Base-by-base conservation (phyloP, 2,888 invertebrate species). In the Schrankia costaestrigalis region DNA sequence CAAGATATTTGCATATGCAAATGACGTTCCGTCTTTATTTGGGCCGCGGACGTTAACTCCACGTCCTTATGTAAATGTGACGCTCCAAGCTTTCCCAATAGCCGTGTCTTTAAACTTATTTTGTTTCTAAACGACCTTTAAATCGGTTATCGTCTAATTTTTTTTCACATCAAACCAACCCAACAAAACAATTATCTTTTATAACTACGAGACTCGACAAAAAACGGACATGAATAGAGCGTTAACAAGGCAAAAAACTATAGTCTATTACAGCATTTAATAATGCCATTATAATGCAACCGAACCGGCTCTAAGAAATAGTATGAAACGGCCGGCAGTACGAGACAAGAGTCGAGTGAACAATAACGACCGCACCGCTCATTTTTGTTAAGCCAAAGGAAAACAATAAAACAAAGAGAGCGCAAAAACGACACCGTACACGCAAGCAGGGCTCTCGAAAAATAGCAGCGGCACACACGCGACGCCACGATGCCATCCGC, bases 1-100 rank as follows among this genome's bases (percentile, higher is more conserved):
- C 70, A 63, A 66, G 67, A 56, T 74, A 86, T 86, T 86, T 83
- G 80, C 85, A 85, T 86, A 86, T 86, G 84, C 73, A 84, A 86
- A 85, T 86, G 68, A 72, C 73, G 76, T 75, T 78, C 74, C 73
- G 76, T 75, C 81, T 82, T 82, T 82, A 81, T 81, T 84, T 78
- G 78, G 78, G 71, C 72, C 73, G 75, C 70, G 76, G 76, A 78
- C 74, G 75, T 73, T 74, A 75, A 76, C 69, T 74, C 69, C 53
- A 57, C 60, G 71, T 76, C 72, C 71, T 80, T 77, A 78, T 79
- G 82, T 66, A 72, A 82, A 82, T 79, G 54, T 30, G 59, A 43
- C 57, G 63, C 58, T 62, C 60, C 51, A 52, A 63, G 56, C 56
- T 65, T 66, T 63, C 57, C 53, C 45, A 63, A 71, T 68, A 61